These are phyloP conservation scores for Girardinichthys multiradiatus DNA, from an alignment of 2,113 vertebrate genomes.

Conservation along the genomic window DNA sequence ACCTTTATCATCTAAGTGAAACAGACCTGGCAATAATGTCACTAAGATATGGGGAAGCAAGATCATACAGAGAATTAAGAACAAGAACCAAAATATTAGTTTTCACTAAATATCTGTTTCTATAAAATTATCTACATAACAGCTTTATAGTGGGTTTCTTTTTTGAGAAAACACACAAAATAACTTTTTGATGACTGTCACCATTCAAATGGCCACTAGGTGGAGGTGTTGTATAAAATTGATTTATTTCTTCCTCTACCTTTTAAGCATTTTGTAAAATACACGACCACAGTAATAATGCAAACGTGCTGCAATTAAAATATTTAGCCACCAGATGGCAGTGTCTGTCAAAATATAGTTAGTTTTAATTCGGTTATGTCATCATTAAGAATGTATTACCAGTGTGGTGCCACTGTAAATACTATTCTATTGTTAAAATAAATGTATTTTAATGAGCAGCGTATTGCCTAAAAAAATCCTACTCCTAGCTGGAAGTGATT, in stretches of 20 bases:
- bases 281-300: no score
- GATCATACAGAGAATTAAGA: no score
- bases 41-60: no score
- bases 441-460: not conserved
- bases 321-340: slow-evolving; percentile 30
- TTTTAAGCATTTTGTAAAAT: not conserved
- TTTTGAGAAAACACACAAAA: no score
- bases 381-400: not conserved
- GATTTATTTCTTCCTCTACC: not conserved
- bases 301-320: not conserved
- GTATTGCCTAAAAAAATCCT: not conserved
- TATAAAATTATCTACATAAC: no score
- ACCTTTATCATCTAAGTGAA: no score
- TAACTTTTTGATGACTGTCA: not conserved
- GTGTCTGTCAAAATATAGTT: slow-evolving; percentile 3
- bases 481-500: not conserved
- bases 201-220: not conserved
- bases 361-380: not conserved
- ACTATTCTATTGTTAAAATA: not conserved
- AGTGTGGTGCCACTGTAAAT: not conserved
- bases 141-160: no score
- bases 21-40: no score
- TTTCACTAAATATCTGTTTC: no score
- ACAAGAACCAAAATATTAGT: no score
- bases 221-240: not conserved